Conservation (phyloP, 2,797 vertebrate species). For the Sebastes diaconus region DNA sequence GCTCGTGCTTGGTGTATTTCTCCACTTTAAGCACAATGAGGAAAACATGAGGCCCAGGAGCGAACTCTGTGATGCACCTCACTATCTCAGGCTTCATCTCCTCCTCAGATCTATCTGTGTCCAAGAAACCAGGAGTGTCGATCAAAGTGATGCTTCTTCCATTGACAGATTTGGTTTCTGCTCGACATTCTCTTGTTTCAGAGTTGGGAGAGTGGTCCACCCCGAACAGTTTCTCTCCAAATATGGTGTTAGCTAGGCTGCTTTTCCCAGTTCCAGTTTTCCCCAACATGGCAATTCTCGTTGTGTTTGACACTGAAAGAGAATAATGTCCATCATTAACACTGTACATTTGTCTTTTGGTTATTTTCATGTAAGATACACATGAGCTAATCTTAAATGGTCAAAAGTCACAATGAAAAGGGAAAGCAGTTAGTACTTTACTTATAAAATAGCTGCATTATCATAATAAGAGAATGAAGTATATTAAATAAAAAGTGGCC, state of each 20-base stretch:
- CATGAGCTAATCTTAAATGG: not conserved
- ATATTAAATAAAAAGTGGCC: no score
- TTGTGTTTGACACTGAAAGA: not conserved
- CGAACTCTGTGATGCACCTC: not conserved
- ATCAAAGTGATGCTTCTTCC: not conserved
- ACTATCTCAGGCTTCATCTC: rapidly evolving
- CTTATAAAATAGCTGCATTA: no score
- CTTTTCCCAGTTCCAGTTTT: constrained; percentile 25
- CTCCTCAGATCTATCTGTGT: rapidly evolving
- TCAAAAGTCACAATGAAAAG: not conserved
- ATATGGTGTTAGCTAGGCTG: constrained; percentile 22
- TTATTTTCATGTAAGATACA: not conserved
- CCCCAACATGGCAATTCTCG: constrained; percentile 7
- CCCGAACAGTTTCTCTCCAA: not conserved
- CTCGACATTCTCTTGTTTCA: rapidly evolving
- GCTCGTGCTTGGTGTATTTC: constrained; percentile 10
- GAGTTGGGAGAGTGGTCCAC: rapidly evolving
- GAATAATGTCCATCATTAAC: no score
- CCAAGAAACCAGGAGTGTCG: constrained; percentile 16
- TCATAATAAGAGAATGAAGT: no score
- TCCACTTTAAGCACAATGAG: not conserved
- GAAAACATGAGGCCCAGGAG: constrained; percentile 25
- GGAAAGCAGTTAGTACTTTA: not conserved
- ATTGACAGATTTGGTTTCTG: rapidly evolving
- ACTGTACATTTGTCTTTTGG: no score